Conservation (phyloP, 1,140 invertebrate species). For the Globodera ellingtonae region DNA sequence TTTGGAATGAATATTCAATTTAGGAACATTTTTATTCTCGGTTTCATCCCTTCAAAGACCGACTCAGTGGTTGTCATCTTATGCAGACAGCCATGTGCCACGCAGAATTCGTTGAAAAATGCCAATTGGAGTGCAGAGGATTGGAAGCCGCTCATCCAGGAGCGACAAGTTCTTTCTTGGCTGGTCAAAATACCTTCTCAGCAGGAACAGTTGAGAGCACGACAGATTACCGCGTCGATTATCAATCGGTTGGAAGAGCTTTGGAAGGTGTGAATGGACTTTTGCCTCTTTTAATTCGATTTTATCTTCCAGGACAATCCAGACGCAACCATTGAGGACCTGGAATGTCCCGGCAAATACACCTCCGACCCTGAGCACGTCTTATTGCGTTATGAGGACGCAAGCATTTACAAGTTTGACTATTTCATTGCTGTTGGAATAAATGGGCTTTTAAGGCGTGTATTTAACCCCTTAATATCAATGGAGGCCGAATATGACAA, state of each 20-base stretch:
- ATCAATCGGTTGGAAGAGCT: constrained; percentile 97
- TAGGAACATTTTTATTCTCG: constrained; percentile 90
- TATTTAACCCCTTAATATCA: constrained; percentile 94
- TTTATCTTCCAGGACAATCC: constrained; percentile 67
- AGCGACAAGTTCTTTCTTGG: constrained; percentile 92
- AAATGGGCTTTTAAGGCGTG: constrained; percentile 80
- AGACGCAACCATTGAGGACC: constrained; percentile 90
- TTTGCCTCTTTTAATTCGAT: constrained; percentile 33
- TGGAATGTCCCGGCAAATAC: constrained; percentile 84
- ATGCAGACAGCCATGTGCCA: constrained; percentile 94
- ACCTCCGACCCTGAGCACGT: constrained; percentile 76
- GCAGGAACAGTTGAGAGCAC: constrained; percentile 87
- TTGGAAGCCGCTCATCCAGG: constrained; percentile 94
- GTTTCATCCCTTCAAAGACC: constrained; percentile 98
- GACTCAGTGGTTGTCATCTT: constrained; percentile 97
- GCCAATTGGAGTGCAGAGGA: constrained; percentile 93
- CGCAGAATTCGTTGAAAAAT: constrained; percentile 91
- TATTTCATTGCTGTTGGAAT: constrained; percentile 16
- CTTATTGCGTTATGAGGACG: constrained; percentile 88
- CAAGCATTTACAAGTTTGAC: constrained; percentile 75
- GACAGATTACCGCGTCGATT: constrained; percentile 92
- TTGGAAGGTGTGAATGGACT: constrained; percentile 75
- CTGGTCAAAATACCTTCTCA: constrained; percentile 92
- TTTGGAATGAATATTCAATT: constrained; percentile 11
- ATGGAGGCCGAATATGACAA: constrained; percentile 98